Evolutionary conservation across 2,113 vertebrate species (phyloP).

Genomic region (Perognathus longimembris): DNA sequence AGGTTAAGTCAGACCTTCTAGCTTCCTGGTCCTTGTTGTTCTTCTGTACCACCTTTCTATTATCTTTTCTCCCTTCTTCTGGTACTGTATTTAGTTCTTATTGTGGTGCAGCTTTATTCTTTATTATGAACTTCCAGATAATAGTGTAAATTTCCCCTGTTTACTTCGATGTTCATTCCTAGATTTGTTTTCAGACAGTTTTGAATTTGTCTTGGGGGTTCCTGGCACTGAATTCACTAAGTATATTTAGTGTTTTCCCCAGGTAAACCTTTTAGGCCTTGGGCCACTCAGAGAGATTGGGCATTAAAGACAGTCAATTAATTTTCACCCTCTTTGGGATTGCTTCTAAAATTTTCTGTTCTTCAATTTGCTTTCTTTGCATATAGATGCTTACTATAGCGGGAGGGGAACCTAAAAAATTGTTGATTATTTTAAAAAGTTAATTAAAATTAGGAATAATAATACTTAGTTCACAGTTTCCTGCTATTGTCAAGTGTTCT

Average conservation of each 20-base stretch:
- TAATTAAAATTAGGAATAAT: constrained; percentile 40
- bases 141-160: not conserved
- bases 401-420: not conserved
- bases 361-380: constrained; percentile 1
- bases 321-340: not conserved
- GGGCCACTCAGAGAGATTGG: constrained; percentile 19
- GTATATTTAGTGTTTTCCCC: constrained; percentile 8
- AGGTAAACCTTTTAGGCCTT: not conserved
- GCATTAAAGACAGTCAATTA: constrained; percentile 20
- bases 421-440: constrained; percentile 1
- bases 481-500: not conserved
- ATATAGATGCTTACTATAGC: not conserved
- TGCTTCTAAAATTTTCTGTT: not conserved
- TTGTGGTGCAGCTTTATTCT: not conserved
- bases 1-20: not conserved
- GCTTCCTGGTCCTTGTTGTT: not conserved
- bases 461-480: constrained; percentile 3
- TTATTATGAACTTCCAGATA: not conserved
- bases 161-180: constrained; percentile 7
- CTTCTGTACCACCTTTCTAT: not conserved
- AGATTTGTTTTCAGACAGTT: not conserved
- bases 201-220: not conserved
- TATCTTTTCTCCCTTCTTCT: not conserved
- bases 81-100: not conserved
- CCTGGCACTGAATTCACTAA: constrained; percentile 1